Evolutionary conservation across 2,797 vertebrate genomes (phyloP).

Genomic region (Vultur gryphus): DNA sequence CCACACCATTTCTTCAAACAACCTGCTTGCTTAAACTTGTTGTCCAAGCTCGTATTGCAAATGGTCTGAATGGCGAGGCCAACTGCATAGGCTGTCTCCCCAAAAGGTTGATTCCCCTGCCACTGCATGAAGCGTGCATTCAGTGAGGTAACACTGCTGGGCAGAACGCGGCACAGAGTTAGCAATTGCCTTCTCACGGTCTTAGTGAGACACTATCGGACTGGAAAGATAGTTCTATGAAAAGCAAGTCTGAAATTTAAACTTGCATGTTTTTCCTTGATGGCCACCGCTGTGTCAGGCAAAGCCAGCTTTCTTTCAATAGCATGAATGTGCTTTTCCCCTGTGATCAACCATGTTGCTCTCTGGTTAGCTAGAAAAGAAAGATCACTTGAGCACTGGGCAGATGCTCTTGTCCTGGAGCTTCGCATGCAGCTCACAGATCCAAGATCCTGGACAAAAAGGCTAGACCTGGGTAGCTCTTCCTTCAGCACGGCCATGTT

Average conservation of each 20-base stretch:
- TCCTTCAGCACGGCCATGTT: background rate
- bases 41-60: background rate
- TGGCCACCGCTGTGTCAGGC: too few relatives aligned
- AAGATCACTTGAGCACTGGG: background rate
- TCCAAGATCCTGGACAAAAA: background rate
- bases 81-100: too few relatives aligned
- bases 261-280: background rate
- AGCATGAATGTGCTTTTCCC: background rate
- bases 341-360: fast-evolving
- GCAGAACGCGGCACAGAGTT: background rate
- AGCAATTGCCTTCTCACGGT: background rate
- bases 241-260: background rate
- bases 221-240: background rate
- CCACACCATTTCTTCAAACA: background rate
- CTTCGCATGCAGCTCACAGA: background rate
- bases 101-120: background rate
- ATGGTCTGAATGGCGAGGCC: background rate
- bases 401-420: background rate
- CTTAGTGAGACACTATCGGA: background rate
- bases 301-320: background rate
- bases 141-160: background rate
- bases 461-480: background rate
- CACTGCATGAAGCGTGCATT: background rate
- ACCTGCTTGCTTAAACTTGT: background rate
- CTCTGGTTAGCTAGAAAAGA: background rate